phyloP scores from a whole-genome alignment of 2,797 vertebrate genomes.

The Gymnopithys bicolor region DNA sequence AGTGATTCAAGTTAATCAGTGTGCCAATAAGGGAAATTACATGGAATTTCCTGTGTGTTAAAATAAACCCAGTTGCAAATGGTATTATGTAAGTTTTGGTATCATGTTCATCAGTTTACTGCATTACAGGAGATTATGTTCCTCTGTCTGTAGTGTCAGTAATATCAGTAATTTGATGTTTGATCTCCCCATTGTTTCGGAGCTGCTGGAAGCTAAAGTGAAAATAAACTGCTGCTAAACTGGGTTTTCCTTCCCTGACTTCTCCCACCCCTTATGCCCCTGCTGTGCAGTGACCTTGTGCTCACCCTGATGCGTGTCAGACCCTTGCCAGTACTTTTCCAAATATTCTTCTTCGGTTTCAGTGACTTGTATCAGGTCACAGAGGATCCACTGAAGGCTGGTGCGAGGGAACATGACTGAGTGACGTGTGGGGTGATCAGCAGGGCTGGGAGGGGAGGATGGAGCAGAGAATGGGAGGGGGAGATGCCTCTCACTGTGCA shows the following conservation, averaged over 20 bases:
- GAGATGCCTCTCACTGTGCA: neutral
- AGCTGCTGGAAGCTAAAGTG: neutral
- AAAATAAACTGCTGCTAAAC: neutral
- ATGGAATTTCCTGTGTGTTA: neutral
- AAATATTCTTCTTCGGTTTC: neutral
- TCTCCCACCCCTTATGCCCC: neutral
- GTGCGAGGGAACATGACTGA: accelerated
- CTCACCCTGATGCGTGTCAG: neutral
- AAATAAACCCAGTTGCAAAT: neutral
- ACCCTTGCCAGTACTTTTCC: neutral
- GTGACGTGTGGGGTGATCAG: neutral
- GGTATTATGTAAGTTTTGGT: neutral
- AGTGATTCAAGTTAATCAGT: neutral
- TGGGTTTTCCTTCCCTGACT: neutral
- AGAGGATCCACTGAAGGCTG: neutral
- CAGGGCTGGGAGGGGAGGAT: too few species aligned
- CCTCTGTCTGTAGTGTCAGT: neutral
- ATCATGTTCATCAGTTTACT: neutral
- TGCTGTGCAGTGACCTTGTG: neutral
- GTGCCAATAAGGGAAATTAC: neutral
- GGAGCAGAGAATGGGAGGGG: neutral
- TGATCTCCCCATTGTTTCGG: neutral
- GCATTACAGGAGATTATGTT: neutral
- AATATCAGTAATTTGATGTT: neutral
- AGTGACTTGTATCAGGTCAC: neutral